phyloP scores from a whole-genome alignment of 2,113 vertebrate species.

The Polypterus senegalus region DNA sequence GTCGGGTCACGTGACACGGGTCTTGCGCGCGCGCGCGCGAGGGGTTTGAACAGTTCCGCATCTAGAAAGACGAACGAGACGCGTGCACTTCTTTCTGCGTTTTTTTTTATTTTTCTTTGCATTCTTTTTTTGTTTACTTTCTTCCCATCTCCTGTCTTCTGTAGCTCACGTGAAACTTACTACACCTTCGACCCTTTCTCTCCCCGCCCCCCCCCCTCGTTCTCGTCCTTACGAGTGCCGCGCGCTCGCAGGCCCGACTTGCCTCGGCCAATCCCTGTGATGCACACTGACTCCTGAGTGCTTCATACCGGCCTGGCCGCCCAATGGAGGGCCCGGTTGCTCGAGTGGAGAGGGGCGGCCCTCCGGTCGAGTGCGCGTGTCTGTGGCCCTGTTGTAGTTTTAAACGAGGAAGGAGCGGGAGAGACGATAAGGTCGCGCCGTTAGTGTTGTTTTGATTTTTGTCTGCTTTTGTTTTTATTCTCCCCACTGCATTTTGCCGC shows the following conservation, averaged over 20 bases:
- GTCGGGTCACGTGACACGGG: no score
- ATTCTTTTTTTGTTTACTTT: not conserved
- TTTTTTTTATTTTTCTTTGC: not conserved
- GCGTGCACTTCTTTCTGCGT: no score
- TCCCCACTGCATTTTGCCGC: no score
- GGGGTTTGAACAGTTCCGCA: no score
- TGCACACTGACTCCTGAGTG: constrained; percentile 16
- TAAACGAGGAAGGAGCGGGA: constrained; percentile 74
- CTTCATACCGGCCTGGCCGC: not conserved
- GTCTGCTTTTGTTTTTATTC: no score
- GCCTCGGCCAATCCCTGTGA: constrained; percentile 16
- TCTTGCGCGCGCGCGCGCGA: no score
- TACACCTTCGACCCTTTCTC: not conserved
- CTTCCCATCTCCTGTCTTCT: not conserved
- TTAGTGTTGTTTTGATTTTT: no score
- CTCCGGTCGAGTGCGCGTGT: constrained; percentile 18
- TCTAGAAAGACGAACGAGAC: no score
- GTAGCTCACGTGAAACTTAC: not conserved
- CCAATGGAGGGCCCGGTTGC: constrained; percentile 37
- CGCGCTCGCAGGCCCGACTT: no score
- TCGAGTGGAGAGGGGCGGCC: constrained; percentile 8
- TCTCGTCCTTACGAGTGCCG: not conserved
- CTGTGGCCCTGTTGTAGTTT: constrained; percentile 61
- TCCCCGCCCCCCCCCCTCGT: not conserved
- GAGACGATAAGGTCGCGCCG: constrained; percentile 20